These are phyloP conservation scores for Dryobotodes eremita DNA, from an alignment of 2,888 invertebrate genomes.

Conservation along the genomic window DNA sequence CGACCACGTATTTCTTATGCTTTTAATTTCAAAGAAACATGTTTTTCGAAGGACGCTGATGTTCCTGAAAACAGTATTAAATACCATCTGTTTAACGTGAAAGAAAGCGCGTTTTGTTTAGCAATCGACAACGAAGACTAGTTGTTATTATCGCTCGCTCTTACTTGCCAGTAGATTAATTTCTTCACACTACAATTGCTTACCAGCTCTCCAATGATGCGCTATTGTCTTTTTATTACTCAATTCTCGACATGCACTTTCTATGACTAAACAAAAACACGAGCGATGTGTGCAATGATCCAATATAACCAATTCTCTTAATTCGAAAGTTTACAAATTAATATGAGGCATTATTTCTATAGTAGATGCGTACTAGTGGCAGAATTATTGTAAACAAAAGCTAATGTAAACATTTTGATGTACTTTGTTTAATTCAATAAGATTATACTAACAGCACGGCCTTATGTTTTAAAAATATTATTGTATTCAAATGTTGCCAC, in stretches of 20 bases:
- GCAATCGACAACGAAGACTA: conserved; percentile 68
- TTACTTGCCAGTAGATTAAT: conserved; percentile 77
- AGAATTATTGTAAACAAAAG: conserved; percentile 5
- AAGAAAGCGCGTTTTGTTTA: conserved; percentile 76
- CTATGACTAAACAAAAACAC: conserved; percentile 69
- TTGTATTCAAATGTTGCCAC: conserved; percentile 21
- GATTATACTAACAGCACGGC: not conserved
- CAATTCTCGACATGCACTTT: conserved; percentile 74
- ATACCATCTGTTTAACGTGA: conserved; percentile 67
- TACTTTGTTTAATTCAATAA: not conserved
- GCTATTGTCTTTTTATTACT: conserved; percentile 78
- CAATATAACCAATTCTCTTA: conserved; percentile 56
- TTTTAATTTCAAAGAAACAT: conserved; percentile 62
- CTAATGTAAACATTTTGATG: not conserved
- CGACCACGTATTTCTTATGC: conserved; percentile 48
- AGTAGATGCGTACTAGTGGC: not conserved
- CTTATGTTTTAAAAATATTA: conserved; percentile 14
- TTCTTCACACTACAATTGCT: conserved; percentile 74
- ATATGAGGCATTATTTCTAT: conserved; percentile 46
- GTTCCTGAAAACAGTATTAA: conserved; percentile 66
- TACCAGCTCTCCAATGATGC: conserved; percentile 70
- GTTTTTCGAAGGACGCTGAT: conserved; percentile 61
- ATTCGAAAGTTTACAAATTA: conserved; percentile 61
- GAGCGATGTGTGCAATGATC: conserved; percentile 56
- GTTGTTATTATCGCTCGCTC: conserved; percentile 72